Conservation (phyloP, 2,888 invertebrate species). For the Drosophila seclusa region DNA sequence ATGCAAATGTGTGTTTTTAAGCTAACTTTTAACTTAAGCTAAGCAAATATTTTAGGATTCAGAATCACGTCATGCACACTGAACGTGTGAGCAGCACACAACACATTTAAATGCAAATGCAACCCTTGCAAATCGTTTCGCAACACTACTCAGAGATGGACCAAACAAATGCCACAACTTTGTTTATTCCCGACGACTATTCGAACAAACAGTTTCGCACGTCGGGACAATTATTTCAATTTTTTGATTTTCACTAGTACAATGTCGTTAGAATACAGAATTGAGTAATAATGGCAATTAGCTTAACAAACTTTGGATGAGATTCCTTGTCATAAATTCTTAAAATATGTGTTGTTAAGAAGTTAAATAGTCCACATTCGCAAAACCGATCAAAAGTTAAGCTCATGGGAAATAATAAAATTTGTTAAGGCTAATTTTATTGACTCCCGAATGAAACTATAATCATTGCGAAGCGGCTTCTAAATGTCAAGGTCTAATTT, state of each 20-base stretch:
- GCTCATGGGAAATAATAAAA: not conserved
- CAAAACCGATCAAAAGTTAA: not conserved
- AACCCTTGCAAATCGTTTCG: not conserved
- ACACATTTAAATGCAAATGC: conserved; percentile 15
- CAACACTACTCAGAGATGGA: conserved; percentile 34
- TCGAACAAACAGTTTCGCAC: not conserved
- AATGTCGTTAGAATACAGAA: not conserved
- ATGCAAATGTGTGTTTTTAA: too few relatives aligned
- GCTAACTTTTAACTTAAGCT: too few relatives aligned
- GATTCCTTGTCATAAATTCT: not conserved
- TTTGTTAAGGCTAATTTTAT: not conserved
- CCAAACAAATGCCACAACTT: not conserved
- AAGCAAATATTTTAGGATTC: not conserved
- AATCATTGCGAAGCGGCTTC: conserved; percentile 28
- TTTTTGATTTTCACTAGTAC: not conserved
- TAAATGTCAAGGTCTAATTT: conserved; percentile 31
- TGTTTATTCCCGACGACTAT: not conserved
- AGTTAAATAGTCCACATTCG: too few relatives aligned
- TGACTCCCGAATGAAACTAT: conserved; percentile 12
- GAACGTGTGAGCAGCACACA: conserved; percentile 11
- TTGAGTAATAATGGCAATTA: not conserved
- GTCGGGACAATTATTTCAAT: not conserved
- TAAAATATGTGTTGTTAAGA: too few relatives aligned
- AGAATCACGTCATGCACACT: conserved; percentile 12
- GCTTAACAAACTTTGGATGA: not conserved